phyloP scores from a whole-genome alignment of 2,888 invertebrate species.

The Cheilosia soror region DNA sequence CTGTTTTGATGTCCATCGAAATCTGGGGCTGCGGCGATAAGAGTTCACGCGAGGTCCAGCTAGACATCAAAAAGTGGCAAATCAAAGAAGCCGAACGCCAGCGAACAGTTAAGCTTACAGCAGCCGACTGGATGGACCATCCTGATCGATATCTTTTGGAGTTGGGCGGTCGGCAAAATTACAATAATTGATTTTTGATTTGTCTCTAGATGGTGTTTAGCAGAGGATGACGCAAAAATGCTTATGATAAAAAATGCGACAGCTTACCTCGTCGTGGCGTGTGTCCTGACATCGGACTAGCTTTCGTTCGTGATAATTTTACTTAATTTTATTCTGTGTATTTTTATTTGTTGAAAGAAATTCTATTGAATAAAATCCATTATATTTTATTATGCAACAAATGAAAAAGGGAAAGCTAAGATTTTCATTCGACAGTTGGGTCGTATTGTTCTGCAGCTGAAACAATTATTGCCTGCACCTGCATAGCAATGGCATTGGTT shows the following conservation, averaged over 20 bases:
- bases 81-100: slow-evolving; percentile 94
- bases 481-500: too few relatives aligned
- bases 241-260: slow-evolving; percentile 32
- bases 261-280: slow-evolving; percentile 24
- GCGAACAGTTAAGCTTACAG: slow-evolving; percentile 92
- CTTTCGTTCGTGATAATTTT: slow-evolving; percentile 72
- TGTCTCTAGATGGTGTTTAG: not conserved
- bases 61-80: slow-evolving; percentile 96
- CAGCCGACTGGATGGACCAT: slow-evolving; percentile 97
- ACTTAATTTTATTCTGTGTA: slow-evolving; percentile 70
- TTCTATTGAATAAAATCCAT: slow-evolving; percentile 66
- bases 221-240: slow-evolving; percentile 36
- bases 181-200: slow-evolving; percentile 85
- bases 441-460: not conserved
- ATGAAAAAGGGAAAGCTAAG: not conserved
- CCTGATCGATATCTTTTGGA: slow-evolving; percentile 96
- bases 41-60: slow-evolving; percentile 91
- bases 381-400: slow-evolving; percentile 64
- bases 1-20: slow-evolving; percentile 87
- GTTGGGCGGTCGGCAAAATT: slow-evolving; percentile 92
- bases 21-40: slow-evolving; percentile 95
- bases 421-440: not conserved
- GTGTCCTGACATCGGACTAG: slow-evolving; percentile 51
- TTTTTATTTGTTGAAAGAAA: slow-evolving; percentile 56
- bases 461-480: too few relatives aligned